Evolutionary conservation across 2,888 invertebrate genomes (phyloP).

Genomic region (Iphiclides podalirius): DNA sequence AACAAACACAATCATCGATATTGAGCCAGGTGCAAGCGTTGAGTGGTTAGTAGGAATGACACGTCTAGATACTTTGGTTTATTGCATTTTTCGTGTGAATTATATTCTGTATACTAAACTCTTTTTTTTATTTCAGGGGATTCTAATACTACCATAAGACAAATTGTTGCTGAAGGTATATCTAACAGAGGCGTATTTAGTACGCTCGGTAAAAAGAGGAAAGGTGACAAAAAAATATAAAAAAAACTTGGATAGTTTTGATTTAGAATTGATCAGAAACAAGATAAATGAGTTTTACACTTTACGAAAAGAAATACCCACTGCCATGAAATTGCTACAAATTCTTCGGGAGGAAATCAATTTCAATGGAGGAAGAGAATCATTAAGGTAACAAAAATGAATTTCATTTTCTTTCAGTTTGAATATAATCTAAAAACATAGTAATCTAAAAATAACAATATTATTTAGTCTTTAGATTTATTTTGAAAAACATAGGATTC

Average conservation of each 20-base stretch:
- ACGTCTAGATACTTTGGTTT: constrained; percentile 24
- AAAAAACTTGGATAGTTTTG: constrained; percentile 5
- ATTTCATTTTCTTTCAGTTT: too few relatives aligned
- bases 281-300: too few relatives aligned
- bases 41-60: constrained; percentile 22
- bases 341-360: constrained; percentile 21
- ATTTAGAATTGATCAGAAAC: constrained; percentile 24
- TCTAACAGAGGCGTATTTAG: constrained; percentile 13
- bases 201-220: constrained; percentile 16
- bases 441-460: too few relatives aligned
- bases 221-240: constrained; percentile 2
- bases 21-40: constrained; percentile 23
- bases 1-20: constrained; percentile 20
- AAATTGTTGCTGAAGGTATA: constrained; percentile 15
- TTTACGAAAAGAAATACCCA: constrained; percentile 18
- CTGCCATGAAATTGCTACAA: constrained; percentile 19
- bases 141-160: constrained; percentile 13
- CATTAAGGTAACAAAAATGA: constrained; percentile 23
- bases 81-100: constrained; percentile 12
- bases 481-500: too few relatives aligned
- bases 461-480: constrained; percentile 23
- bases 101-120: constrained; percentile 3
- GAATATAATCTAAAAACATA: too few relatives aligned
- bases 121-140: constrained; percentile 9
- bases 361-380: constrained; percentile 25